Base-by-base conservation (phyloP, 2,113 vertebrate genomes). In the Prochilodus magdalenae region DNA sequence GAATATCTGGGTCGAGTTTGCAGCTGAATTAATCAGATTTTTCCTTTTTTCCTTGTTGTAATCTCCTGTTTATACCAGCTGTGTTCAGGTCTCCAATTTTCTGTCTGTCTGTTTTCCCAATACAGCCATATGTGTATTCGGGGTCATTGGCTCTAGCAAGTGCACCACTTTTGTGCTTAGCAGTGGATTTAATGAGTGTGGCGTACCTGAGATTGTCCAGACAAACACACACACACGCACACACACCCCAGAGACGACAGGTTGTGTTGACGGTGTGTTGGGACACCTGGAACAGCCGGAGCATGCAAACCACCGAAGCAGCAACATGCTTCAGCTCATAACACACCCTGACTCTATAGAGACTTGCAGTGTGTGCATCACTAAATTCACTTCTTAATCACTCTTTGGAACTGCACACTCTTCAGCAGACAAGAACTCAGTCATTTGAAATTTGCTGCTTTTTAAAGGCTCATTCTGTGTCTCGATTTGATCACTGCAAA, bases 211-310 rank as follows among this genome's bases (percentile, higher is more conserved):
- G 92, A 83, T 87, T 86, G 91, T 92, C 89, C 89, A 92, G 84
- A 91, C 84, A 57, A 27, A 12, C 40, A 79, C 85, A 82, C 94
- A 91, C 90, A 78, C 91, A 57, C 63, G 80, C 85, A 74, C 72
- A 87, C 49, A 82, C 86, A 84, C 94, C 91, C 93, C 73, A 87
- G 93, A 94, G 93, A 94, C 89, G 29, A 84, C 93, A 91, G 92
- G 92, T 94, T 93, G 92, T n/a, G 77, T 90, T 88, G 81, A 80
- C 87, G 84, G 85, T 85, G 83, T 86, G 85, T 78, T 72, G 88
- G 90, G 92, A 93, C 93, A 94, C 93, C 93, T 94, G 94, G 94
- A 93, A 88, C 88, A 90, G 93, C 86, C 87, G 79, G 92, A 92
- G 92, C 93, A 60, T 85, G 78, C 78, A 36, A 81, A 63, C 86